Evolutionary conservation across 2,797 vertebrate genomes (phyloP).

Genomic region (Anas flavirostris): DNA sequence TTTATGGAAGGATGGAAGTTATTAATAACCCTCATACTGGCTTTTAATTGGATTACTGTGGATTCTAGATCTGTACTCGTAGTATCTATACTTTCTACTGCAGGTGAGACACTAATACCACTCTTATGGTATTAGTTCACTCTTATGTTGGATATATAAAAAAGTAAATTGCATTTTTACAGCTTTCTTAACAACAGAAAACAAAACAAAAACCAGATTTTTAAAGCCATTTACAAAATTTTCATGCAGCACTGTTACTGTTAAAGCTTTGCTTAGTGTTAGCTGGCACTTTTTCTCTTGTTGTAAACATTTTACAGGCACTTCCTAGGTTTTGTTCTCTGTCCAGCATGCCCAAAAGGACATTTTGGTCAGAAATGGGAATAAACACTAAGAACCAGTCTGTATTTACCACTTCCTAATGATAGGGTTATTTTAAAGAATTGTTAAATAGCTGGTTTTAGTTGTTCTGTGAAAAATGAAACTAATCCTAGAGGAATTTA

Average conservation of each 20-base stretch:
- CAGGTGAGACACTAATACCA: neutral
- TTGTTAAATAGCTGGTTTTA: neutral
- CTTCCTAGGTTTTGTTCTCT: neutral
- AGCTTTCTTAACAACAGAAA: neutral
- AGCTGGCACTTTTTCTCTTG: neutral
- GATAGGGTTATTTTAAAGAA: slow-evolving; percentile 28
- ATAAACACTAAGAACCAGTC: neutral
- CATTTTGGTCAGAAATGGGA: neutral
- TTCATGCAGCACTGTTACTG: neutral
- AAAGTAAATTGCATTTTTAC: neutral
- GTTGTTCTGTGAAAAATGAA: slow-evolving; percentile 41
- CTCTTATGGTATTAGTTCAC: neutral
- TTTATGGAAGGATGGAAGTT: neutral
- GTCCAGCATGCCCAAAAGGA: neutral
- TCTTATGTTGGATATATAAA: neutral
- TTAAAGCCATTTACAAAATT: neutral
- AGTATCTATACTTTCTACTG: neutral
- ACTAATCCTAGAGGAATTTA: neutral
- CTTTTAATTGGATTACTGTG: neutral
- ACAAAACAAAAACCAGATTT: neutral
- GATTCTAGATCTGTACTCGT: neutral
- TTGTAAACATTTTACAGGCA: neutral
- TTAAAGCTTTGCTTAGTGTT: neutral
- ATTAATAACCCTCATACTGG: fast-evolving
- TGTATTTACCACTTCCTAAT: slow-evolving; percentile 1